These are phyloP conservation scores for Dreissena polymorpha DNA, from an alignment of 1,140 invertebrate genomes.

Conservation along the genomic window DNA sequence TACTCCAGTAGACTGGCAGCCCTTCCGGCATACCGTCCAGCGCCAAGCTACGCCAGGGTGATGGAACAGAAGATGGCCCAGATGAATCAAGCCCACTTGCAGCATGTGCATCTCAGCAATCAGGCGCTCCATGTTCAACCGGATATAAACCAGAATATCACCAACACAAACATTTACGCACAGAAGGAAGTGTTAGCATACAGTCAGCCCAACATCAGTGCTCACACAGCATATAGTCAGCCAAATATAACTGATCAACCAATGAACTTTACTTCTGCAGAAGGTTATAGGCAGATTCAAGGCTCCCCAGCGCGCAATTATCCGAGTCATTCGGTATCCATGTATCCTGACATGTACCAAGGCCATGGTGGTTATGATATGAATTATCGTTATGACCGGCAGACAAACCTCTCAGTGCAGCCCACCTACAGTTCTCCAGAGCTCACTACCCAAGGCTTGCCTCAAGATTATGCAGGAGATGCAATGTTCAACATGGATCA, in stretches of 20 bases:
- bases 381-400: conserved; percentile 60
- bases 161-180: conserved; percentile 67
- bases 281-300: conserved; percentile 41
- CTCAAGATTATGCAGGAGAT: conserved; percentile 70
- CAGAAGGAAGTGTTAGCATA: conserved; percentile 67
- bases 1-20: conserved; percentile 82
- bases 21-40: conserved; percentile 93
- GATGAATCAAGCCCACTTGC: conserved; percentile 53
- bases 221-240: conserved; percentile 3
- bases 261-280: conserved; percentile 4
- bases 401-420: conserved; percentile 73
- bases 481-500: conserved; percentile 80
- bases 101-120: conserved; percentile 34
- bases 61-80: conserved; percentile 83
- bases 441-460: conserved; percentile 75
- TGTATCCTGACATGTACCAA: conserved; percentile 66
- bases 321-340: conserved; percentile 57
- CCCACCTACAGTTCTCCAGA: conserved; percentile 81
- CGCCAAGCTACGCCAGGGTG: conserved; percentile 96
- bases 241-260: not conserved
- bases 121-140: conserved; percentile 29
- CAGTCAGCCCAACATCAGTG: conserved; percentile 73
- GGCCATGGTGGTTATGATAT: conserved; percentile 64
- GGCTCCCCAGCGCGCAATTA: conserved; percentile 58
- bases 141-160: conserved; percentile 64